These are phyloP conservation scores for Achroia grisella DNA, from an alignment of 1,140 invertebrate species.

Conservation along the genomic window DNA sequence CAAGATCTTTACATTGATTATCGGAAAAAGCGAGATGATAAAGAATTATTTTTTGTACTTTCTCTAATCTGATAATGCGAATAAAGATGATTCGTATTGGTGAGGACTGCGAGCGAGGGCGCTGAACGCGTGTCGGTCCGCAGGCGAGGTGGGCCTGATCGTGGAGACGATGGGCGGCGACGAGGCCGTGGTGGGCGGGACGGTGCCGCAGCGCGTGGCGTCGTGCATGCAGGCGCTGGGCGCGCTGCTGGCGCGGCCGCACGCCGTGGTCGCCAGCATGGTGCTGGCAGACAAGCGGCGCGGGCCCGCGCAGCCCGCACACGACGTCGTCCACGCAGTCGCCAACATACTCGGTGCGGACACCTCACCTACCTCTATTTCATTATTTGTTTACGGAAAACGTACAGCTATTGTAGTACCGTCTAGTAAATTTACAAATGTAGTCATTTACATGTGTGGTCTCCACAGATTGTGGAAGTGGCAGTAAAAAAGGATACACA, in stretches of 20 bases:
- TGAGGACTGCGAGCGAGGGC: too few relatives aligned
- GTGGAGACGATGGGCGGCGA: conserved; percentile 84
- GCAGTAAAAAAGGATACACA: too few relatives aligned
- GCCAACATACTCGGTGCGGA: conserved; percentile 86
- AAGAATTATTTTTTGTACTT: too few relatives aligned
- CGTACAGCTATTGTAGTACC: too few relatives aligned
- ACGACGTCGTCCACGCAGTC: conserved; percentile 80
- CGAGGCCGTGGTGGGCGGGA: conserved; percentile 92
- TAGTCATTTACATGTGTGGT: too few relatives aligned
- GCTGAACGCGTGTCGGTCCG: background rate
- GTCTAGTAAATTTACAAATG: too few relatives aligned
- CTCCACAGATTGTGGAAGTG: too few relatives aligned
- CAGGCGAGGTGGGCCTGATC: conserved; percentile 91
- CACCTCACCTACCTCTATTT: background rate
- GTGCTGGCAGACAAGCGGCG: conserved; percentile 86
- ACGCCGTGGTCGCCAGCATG: conserved; percentile 89
- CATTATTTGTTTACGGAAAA: too few relatives aligned
- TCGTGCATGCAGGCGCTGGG: conserved; percentile 93
- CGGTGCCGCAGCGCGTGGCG: conserved; percentile 91
- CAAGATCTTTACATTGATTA: too few relatives aligned
- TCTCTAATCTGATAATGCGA: too few relatives aligned
- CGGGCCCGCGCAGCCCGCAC: conserved; percentile 64
- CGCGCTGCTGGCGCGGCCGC: conserved; percentile 88
- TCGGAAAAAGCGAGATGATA: too few relatives aligned
- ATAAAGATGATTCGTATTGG: too few relatives aligned